These are phyloP conservation scores for Hydropsyche betteni DNA, from an alignment of 2,888 invertebrate species.

Conservation along the genomic window DNA sequence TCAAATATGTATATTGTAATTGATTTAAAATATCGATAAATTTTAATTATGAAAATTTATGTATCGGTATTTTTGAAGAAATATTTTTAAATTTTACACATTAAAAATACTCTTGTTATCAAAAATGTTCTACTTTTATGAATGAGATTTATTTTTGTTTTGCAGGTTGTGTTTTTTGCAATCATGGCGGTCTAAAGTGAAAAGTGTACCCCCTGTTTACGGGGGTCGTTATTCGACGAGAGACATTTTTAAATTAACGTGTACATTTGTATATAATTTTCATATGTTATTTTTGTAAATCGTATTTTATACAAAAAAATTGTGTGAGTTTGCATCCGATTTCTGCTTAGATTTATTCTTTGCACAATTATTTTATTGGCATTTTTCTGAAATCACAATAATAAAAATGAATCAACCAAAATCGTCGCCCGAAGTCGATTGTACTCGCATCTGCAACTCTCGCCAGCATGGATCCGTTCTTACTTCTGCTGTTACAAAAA, in stretches of 20 bases:
- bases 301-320: constrained; percentile 19
- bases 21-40: too few species aligned
- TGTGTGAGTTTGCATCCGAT: constrained; percentile 42
- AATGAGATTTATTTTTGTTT: constrained; percentile 10
- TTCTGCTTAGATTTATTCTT: background rate
- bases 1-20: too few species aligned
- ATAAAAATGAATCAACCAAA: constrained; percentile 60
- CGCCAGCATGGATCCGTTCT: constrained; percentile 67
- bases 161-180: constrained; percentile 58
- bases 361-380: background rate
- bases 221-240: constrained; percentile 54
- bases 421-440: constrained; percentile 62
- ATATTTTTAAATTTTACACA: background rate
- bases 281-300: constrained; percentile 17
- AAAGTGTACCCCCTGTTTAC: constrained; percentile 55
- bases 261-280: constrained; percentile 18
- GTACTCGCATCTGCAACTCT: constrained; percentile 69
- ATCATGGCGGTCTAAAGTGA: constrained; percentile 60
- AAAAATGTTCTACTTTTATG: background rate
- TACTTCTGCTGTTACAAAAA: constrained; percentile 73
- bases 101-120: background rate
- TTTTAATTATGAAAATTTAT: too few species aligned
- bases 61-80: constrained; percentile 27
- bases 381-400: background rate
- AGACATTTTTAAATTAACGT: constrained; percentile 25